Conservation (phyloP, 2,888 invertebrate species). For the Toxonevra muliebris region DNA sequence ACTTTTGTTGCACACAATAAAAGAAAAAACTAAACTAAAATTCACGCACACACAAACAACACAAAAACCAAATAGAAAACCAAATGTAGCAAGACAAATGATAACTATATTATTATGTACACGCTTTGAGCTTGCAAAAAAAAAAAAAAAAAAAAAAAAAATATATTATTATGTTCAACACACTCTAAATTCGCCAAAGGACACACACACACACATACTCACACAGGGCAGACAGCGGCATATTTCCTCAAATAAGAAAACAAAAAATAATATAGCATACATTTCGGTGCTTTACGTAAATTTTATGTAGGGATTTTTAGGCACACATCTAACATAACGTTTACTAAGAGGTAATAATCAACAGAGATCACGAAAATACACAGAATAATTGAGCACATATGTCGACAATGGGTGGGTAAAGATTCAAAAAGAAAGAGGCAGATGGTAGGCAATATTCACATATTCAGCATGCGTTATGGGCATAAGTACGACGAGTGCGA, state of each 20-base stretch:
- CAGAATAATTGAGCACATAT: conserved; percentile 35
- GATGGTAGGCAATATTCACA: conserved; percentile 16
- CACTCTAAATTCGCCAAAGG: conserved; percentile 7
- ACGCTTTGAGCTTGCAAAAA: not conserved
- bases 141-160: not conserved
- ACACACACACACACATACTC: conserved; percentile 7
- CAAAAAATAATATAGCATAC: conserved; percentile 34
- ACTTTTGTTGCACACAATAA: not conserved
- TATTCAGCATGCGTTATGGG: no score
- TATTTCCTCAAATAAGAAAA: not conserved
- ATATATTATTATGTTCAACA: conserved; percentile 2
- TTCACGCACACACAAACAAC: not conserved
- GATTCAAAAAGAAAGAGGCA: conserved; percentile 6
- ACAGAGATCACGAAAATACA: conserved; percentile 41
- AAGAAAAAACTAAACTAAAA: not conserved
- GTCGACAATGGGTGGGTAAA: no score
- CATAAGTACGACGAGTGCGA: not conserved
- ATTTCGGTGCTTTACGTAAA: conserved; percentile 35
- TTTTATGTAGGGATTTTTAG: conserved; percentile 39
- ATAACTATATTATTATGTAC: not conserved
- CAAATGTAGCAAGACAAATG: not conserved
- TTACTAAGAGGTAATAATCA: conserved; percentile 51
- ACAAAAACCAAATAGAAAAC: not conserved
- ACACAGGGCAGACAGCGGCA: no score
- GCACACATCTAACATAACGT: not conserved